These are phyloP conservation scores for Andrena camellia DNA, from an alignment of 2,888 invertebrate genomes.

Conservation along the genomic window DNA sequence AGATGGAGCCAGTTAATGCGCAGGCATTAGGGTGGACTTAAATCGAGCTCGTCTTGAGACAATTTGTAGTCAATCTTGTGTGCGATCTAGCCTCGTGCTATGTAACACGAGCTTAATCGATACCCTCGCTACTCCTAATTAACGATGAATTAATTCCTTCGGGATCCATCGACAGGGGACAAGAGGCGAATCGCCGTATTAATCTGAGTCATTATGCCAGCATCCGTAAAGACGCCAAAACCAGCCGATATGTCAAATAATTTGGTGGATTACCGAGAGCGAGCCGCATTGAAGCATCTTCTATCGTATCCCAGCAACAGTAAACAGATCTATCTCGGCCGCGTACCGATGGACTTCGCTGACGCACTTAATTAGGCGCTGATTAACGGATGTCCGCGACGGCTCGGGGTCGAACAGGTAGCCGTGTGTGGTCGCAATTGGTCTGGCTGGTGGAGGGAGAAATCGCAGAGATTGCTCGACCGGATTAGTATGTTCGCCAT, in stretches of 20 bases:
- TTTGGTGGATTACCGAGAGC: slow-evolving; percentile 12
- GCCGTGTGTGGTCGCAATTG: slow-evolving; percentile 71
- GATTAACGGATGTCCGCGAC: slow-evolving; percentile 77
- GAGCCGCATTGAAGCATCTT: slow-evolving; percentile 9
- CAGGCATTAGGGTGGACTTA: slow-evolving; percentile 43
- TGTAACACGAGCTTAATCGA: no score
- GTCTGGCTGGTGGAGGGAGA: slow-evolving; percentile 57
- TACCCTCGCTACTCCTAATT: no score
- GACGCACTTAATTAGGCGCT: slow-evolving; percentile 78
- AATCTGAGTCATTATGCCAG: background rate
- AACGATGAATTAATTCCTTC: background rate
- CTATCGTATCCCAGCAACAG: background rate
- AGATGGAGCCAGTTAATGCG: slow-evolving; percentile 26
- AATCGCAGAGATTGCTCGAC: slow-evolving; percentile 73
- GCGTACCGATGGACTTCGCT: slow-evolving; percentile 70
- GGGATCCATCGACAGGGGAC: background rate
- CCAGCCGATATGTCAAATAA: slow-evolving; percentile 14
- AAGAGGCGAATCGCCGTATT: background rate
- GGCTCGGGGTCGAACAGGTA: slow-evolving; percentile 57
- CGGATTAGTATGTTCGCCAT: slow-evolving; percentile 74
- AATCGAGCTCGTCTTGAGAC: slow-evolving; percentile 55
- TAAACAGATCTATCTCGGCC: slow-evolving; percentile 49
- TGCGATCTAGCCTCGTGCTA: no score
- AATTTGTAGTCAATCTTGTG: slow-evolving; percentile 1
- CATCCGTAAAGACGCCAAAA: background rate